These are phyloP conservation scores for Eretmocerus hayati DNA, from an alignment of 2,888 invertebrate genomes.

Conservation along the genomic window DNA sequence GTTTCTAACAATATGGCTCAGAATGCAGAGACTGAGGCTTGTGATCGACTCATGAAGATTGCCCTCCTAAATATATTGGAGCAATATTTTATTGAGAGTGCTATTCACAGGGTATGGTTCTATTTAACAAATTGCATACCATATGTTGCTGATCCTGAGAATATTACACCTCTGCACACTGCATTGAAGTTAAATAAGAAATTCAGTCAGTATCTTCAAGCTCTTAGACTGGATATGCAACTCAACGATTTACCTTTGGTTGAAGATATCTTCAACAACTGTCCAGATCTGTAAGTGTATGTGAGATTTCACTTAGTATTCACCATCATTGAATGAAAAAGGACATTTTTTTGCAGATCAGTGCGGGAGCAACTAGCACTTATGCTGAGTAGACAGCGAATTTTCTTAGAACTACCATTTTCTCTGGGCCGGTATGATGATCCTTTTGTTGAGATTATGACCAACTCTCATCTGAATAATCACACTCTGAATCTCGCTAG, in stretches of 20 bases:
- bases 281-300: slow-evolving; percentile 72
- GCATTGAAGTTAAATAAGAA: slow-evolving; percentile 78
- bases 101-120: slow-evolving; percentile 86
- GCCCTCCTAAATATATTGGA: slow-evolving; percentile 81
- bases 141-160: slow-evolving; percentile 93
- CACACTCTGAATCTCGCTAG: slow-evolving; percentile 88
- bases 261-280: slow-evolving; percentile 74
- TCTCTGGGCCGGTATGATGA: slow-evolving; percentile 63
- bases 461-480: slow-evolving; percentile 87
- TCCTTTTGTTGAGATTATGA: slow-evolving; percentile 80
- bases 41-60: slow-evolving; percentile 96
- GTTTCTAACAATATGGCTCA: slow-evolving; percentile 93
- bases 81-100: slow-evolving; percentile 80
- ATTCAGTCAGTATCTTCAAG: slow-evolving; percentile 83
- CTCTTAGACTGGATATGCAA: slow-evolving; percentile 86
- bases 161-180: slow-evolving; percentile 72
- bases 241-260: slow-evolving; percentile 75
- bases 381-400: slow-evolving; percentile 91
- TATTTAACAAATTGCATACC: slow-evolving; percentile 91
- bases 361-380: slow-evolving; percentile 91
- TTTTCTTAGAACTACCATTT: slow-evolving; percentile 72
- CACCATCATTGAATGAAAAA: background rate
- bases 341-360: slow-evolving; percentile 51
- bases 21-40: slow-evolving; percentile 98
- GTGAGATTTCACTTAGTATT: background rate